Conservation (phyloP, 1,140 invertebrate species). For the Drosophila pruinosa region DNA sequence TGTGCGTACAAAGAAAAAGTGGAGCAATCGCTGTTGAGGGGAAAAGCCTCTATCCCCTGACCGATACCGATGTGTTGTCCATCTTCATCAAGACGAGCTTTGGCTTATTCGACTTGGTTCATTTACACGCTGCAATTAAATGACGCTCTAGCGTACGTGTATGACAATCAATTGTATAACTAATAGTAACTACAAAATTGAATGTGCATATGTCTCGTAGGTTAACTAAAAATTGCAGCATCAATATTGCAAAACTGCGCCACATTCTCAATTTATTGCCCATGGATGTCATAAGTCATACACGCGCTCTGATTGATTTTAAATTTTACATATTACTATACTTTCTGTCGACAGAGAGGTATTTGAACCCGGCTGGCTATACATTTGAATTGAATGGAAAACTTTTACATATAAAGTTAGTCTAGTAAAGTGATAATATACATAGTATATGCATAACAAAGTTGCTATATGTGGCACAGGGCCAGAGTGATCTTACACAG, state of each 20-base stretch:
- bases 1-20: conserved; percentile 62
- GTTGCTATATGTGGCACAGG: conserved; percentile 12
- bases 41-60: background rate
- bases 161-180: background rate
- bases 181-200: background rate
- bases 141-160: background rate
- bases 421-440: conserved; percentile 1
- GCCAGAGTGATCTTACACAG: background rate
- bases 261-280: background rate
- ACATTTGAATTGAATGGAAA: conserved; percentile 15
- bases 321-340: background rate
- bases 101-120: background rate
- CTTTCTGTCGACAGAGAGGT: background rate
- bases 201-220: background rate
- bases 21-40: conserved; percentile 28
- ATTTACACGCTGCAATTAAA: background rate
- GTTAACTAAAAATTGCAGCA: background rate
- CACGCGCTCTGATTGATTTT: conserved; percentile 14
- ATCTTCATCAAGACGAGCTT: background rate
- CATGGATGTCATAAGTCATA: conserved; percentile 8
- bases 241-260: background rate
- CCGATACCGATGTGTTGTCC: background rate
- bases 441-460: no score
- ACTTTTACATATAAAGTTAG: background rate
- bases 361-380: conserved; percentile 23